Evolutionary conservation across 2,797 vertebrate species (phyloP).

Genomic region (Falco berigora): DNA sequence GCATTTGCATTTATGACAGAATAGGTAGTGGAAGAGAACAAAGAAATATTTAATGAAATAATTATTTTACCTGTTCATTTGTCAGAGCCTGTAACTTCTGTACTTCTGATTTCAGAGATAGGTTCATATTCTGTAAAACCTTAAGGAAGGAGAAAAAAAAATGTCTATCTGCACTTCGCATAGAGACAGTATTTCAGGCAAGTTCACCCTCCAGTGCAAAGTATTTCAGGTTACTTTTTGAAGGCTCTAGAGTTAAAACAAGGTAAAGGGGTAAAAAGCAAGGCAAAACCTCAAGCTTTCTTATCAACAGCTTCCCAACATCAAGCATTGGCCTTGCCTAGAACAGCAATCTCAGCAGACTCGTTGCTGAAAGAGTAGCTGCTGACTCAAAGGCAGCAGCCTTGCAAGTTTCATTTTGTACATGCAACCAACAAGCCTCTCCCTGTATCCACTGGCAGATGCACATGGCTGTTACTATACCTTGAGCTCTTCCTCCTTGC

Average conservation of each 20-base stretch:
- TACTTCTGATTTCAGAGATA: slow-evolving; percentile 86
- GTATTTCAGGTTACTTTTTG: neutral
- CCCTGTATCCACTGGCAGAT: neutral
- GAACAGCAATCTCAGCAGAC: neutral
- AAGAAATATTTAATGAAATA: neutral
- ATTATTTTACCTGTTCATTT: slow-evolving; percentile 85
- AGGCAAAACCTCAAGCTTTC: neutral
- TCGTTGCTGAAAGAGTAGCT: neutral
- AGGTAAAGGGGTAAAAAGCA: neutral
- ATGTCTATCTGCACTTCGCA: neutral
- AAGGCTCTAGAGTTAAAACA: neutral
- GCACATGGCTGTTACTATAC: slow-evolving; percentile 63
- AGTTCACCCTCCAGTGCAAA: neutral
- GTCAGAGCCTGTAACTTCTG: slow-evolving; percentile 88
- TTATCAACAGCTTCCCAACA: neutral
- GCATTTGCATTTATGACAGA: neutral
- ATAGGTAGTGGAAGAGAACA: neutral
- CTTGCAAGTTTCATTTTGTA: neutral
- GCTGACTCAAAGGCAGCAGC: neutral
- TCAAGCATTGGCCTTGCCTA: neutral
- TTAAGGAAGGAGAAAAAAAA: neutral
- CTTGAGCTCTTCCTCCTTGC: slow-evolving; percentile 93
- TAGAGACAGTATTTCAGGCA: neutral
- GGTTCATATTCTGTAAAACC: slow-evolving; percentile 86
- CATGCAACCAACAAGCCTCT: neutral